These are phyloP conservation scores for Tipula helvola DNA, from an alignment of 2,888 invertebrate genomes.

Conservation along the genomic window DNA sequence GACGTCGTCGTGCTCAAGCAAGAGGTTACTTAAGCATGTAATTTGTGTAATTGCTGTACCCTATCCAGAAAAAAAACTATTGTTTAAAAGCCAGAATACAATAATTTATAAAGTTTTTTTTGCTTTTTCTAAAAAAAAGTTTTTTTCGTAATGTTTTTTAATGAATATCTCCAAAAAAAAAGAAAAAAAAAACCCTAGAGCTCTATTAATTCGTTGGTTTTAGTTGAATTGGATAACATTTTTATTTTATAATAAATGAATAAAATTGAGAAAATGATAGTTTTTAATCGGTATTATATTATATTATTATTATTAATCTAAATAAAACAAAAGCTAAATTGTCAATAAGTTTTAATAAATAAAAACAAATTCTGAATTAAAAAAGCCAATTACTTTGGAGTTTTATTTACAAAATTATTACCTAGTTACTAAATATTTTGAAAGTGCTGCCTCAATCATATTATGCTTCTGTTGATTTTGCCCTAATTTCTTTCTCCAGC, in stretches of 20 bases:
- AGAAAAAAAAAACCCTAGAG: not conserved
- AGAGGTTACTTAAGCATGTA: slow-evolving; percentile 84
- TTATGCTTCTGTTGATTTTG: not conserved
- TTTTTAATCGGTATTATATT: not conserved
- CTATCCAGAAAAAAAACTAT: not conserved
- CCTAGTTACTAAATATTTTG: not conserved
- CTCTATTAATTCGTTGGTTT: not conserved
- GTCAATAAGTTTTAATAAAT: not conserved
- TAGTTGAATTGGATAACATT: not conserved
- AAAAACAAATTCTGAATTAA: not conserved
- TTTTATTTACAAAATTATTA: not conserved
- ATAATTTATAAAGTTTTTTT: not conserved
- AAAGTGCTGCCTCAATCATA: not conserved
- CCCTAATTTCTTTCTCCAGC: slow-evolving; percentile 30
- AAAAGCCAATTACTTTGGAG: not conserved
- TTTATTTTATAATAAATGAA: not conserved
- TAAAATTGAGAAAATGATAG: not conserved
- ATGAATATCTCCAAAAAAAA: not conserved
- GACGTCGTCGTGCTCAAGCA: slow-evolving; percentile 70
- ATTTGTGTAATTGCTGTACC: slow-evolving; percentile 15
- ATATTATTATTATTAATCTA: not conserved
- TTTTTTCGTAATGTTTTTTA: not conserved
- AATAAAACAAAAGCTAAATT: not conserved
- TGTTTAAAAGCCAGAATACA: not conserved
- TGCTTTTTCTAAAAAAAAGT: not conserved